Base-by-base conservation (phyloP, 2,797 vertebrate genomes). In the Macrochelys suwanniensis region DNA sequence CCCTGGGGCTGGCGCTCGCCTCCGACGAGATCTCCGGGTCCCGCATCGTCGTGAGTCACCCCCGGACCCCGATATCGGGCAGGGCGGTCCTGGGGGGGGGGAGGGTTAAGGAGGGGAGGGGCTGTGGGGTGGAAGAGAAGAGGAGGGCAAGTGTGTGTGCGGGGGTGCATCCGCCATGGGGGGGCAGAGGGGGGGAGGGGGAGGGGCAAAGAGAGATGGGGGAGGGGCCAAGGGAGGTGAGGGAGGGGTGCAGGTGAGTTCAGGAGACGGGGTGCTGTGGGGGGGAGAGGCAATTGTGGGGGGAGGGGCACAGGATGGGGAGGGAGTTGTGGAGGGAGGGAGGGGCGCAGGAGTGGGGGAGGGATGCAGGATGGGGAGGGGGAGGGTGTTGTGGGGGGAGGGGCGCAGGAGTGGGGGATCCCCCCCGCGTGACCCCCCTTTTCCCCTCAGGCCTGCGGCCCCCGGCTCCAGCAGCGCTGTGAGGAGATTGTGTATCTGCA, bases 361-460 rank as follows among this genome's bases (percentile, higher is more conserved):
- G 16, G 19, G 15, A 21, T 25, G 7, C 51, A 25, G 21, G 19
- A 5, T 28, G 11, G 5, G 28, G 57, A 23, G 11, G 5, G n/a
- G n/a, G n/a, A n/a, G n/a, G n/a, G n/a, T n/a, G 28, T 2, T 26
- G 11, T 59, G 28, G 26, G 26, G 28, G 28, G 57, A 11, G 10
- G 26, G 57, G 28, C 3, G 5, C 12, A 61, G 31, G 28, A 16
- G 13, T 61, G 28, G 57, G 26, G 57, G 26, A 31, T 1, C 33
- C 15, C 33, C 31, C 33, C n/a, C 5, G 4, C n/a, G 7, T 68
- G 65, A 68, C 33, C 9, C 65, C 5, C 0, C 25, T 26, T n/a
- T 37, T n/a, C 77, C 31, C 51, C n/a, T 50, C 54, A 98, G 97
- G 96, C 96, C 37, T 98, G 97, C 79, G 96, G 97, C 47, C 97